Evolutionary conservation across 2,888 invertebrate genomes (phyloP), one percentile per base, ranked within the genome.

Genomic region (Pherbina coryleti): DNA sequence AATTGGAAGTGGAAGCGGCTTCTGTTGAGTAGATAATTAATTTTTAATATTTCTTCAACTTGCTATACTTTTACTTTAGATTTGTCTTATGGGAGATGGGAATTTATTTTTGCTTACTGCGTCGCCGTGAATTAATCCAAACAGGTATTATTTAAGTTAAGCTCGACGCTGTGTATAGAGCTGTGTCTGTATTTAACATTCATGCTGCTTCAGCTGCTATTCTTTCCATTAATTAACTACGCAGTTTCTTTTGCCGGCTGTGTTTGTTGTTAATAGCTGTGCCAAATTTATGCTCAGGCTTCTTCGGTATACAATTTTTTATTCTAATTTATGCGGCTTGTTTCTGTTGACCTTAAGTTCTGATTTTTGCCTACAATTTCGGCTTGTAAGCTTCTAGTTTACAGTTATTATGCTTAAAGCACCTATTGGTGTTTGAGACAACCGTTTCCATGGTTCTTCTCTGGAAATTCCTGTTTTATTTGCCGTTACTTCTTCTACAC

Each of bases 161-260:
- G 44, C 44, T 44, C 11, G 14, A 44, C n/a, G n/a, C 44, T 37
- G 5, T 37, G 8, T 37, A 37, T 37, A 37, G 37, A 7, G 44
- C 14, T 44, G 31, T 31, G 44, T 44, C 44, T 44, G 44, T 44
- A 14, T 11, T 44, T 44, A 44, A 8, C 37, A 37, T 37, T 37
- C 37, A 37, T 7, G 37, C 8, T 37, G 37, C 44, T 4, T 31
- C 66, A 19, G 34, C 19, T 37, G 11, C 44, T 19, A 11, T 28
- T 51, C 49, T 9, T n/a, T 49, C 28, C 51, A 17, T 44, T 4
- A 3, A 49, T 49, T 14, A 51, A 69, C 51, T 69, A 69, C 69
- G 69, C 69, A 69, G 69, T 69, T 69, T 69, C 49, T 69, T 49
- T 22, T 14, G 22, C 22, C 11, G 49, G 22, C 25, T 69, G 17